A percentile compares a stretch with the other conserved stretches of the same genome.
Conservation (phyloP, 2,113 vertebrate species). For the Piaya cayana region DNA sequence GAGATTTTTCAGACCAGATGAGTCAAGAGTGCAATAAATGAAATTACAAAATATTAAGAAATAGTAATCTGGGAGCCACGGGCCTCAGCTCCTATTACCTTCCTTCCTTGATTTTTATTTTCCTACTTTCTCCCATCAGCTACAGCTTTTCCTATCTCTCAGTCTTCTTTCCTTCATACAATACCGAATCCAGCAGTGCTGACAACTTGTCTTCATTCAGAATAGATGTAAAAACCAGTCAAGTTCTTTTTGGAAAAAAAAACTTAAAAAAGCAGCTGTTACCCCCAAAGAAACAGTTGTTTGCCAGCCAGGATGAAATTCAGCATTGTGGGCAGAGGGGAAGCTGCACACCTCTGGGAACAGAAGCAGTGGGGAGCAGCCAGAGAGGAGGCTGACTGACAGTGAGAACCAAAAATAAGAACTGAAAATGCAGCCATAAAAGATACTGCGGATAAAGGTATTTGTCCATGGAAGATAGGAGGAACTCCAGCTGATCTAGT, state of each 20-base stretch:
- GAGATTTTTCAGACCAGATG: neutral
- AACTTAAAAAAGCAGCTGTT: neutral
- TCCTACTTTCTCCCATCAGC: neutral
- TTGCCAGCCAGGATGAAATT: neutral
- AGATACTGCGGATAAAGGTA: neutral
- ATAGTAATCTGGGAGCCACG: neutral
- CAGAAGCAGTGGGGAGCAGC: neutral
- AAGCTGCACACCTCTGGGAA: neutral
- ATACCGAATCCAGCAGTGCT: neutral
- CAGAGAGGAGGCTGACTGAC: neutral
- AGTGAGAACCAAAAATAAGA: neutral
- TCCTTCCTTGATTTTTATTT: neutral
- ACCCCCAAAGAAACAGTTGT: neutral
- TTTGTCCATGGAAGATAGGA: neutral
- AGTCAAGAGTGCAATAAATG: neutral
- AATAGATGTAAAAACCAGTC: neutral
- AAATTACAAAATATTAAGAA: neutral
- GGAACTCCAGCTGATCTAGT: neutral
- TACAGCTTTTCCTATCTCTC: neutral
- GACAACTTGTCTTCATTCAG: neutral
- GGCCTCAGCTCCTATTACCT: neutral
- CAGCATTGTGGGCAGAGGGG: neutral
- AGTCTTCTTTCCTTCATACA: neutral
- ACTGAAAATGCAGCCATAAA: neutral
- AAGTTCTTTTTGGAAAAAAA: neutral